phyloP scores from a whole-genome alignment of 2,888 invertebrate species.

The Megaustenia siamemsis region DNA sequence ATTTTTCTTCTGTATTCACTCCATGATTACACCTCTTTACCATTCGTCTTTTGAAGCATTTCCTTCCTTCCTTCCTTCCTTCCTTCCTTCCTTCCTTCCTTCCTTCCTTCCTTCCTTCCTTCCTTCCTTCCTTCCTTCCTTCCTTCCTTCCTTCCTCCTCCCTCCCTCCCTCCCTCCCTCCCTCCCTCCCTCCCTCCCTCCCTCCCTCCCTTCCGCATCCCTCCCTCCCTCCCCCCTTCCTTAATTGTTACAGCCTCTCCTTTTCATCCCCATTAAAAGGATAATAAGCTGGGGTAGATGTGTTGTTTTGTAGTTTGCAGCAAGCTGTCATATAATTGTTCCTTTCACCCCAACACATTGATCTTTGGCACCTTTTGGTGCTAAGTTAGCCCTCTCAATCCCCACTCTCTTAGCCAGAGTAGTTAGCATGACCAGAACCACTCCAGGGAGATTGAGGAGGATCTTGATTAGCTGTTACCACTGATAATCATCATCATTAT shows the following conservation, averaged over 20 bases:
- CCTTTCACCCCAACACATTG: too few relatives aligned
- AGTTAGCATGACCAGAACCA: too few relatives aligned
- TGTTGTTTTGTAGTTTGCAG: too few relatives aligned
- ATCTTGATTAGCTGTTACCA: too few relatives aligned
- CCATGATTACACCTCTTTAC: too few relatives aligned
- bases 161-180: background rate
- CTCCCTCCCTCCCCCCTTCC: too few relatives aligned
- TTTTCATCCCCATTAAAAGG: background rate
- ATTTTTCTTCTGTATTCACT: background rate
- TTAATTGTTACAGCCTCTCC: background rate
- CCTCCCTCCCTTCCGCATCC: background rate
- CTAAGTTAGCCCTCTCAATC: too few relatives aligned
- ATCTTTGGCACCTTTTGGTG: too few relatives aligned
- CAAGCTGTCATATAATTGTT: too few relatives aligned
- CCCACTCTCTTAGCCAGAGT: slow-evolving; percentile 4
- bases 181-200: background rate
- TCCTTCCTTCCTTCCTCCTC: background rate
- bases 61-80: background rate
- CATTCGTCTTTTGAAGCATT: background rate
- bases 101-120: background rate
- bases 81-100: background rate
- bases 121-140: slow-evolving; percentile 3
- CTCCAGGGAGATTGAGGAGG: too few relatives aligned
- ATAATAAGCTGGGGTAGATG: too few relatives aligned
- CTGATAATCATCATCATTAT: too few relatives aligned